Conservation (phyloP, 2,888 invertebrate species). For the Latheticus oryzae region DNA sequence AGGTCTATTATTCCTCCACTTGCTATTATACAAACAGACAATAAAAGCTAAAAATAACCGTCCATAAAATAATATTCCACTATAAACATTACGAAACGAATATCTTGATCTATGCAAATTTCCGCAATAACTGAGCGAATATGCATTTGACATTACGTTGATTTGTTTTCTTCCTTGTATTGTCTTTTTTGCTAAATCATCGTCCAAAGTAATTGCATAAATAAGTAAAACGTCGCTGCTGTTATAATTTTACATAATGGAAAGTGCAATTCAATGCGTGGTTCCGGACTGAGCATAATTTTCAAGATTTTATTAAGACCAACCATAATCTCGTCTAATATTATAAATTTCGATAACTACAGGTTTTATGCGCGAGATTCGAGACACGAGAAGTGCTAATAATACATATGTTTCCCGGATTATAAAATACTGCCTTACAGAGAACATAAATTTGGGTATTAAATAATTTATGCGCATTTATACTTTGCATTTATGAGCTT, state of each 20-base stretch:
- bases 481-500: slow-evolving; percentile 32
- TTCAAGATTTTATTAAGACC: slow-evolving; percentile 33
- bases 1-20: slow-evolving; percentile 36
- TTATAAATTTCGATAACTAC: slow-evolving; percentile 39
- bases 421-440: slow-evolving; percentile 36
- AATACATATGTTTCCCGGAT: slow-evolving; percentile 37
- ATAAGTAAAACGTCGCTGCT: slow-evolving; percentile 26
- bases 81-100: slow-evolving; percentile 42
- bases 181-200: slow-evolving; percentile 14
- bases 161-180: slow-evolving; percentile 30
- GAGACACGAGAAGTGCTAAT: slow-evolving; percentile 37
- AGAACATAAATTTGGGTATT: slow-evolving; percentile 32
- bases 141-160: slow-evolving; percentile 37
- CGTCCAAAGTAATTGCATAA: slow-evolving; percentile 26
- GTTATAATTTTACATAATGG: slow-evolving; percentile 28
- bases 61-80: slow-evolving; percentile 39
- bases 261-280: slow-evolving; percentile 27
- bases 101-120: slow-evolving; percentile 43
- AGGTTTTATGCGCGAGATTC: slow-evolving; percentile 36
- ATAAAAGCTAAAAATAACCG: slow-evolving; percentile 40
- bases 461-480: slow-evolving; percentile 35
- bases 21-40: slow-evolving; percentile 38
- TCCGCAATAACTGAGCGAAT: slow-evolving; percentile 26
- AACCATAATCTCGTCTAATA: slow-evolving; percentile 35
- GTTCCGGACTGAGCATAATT: slow-evolving; percentile 25